Base-by-base conservation (phyloP, 2,113 vertebrate genomes). In the Pygoscelis adeliae region DNA sequence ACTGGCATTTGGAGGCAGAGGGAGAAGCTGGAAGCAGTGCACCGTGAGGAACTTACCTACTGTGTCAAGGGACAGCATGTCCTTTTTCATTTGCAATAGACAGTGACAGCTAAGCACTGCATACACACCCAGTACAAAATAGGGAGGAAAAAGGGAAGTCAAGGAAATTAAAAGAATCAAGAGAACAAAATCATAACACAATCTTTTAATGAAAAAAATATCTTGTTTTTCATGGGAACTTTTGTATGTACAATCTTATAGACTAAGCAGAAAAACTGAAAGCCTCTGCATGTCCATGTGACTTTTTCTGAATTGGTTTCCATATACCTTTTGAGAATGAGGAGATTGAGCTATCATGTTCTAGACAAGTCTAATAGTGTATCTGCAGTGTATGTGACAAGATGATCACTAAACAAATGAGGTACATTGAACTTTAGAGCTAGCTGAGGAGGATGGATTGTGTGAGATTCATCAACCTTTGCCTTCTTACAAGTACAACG, bases 131-230 rank as follows among this genome's bases (percentile, higher is more conserved):
- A 72, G 15, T 30, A 12, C 15, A 77, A 52, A 70, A 69, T 14
- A 1, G 6, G 80, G 49, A 83, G 2, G 4, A n/a, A 87, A 78
- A 71, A 32, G 2, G 2, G 50, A 86, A 72, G 32, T 20, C 18
- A 50, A 53, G 9, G 4, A 93, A 92, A 84, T 20, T 10, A 4
- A 29, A 32, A 36, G 65, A 71, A n/a, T 8, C 2, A 65, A 36
- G 10, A 58, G 1, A 84, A 71, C 11, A 23, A 84, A 84, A 55
- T 59, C 15, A 5, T 42, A 86, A 72, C 2, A 42, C 14, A 50
- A 26, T 16, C 0, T 69, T 88, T 65, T 36, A 0, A 30, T 15
- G 1, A 71, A 84, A 86, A 71, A 61, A 12, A 3, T 3, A 3
- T 17, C 40, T 44, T 6, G 0, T 13, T 72, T 87, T 92, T 85